Conservation (phyloP, 2,113 vertebrate species). For the Mugil cephalus region DNA sequence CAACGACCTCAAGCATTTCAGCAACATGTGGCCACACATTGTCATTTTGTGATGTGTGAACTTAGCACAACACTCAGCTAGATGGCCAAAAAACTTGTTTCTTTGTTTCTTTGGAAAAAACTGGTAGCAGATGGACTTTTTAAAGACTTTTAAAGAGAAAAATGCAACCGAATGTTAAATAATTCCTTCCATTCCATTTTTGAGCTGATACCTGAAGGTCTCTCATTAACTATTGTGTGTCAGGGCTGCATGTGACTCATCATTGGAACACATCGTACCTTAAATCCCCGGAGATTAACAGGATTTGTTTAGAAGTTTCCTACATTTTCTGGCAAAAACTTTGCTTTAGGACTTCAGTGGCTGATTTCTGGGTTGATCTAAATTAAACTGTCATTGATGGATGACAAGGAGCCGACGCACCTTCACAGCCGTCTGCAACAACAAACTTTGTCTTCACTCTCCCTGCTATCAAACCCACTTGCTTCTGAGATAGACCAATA, state of each 20-base stretch:
- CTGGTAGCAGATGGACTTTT: no score
- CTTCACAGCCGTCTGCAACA: constrained; percentile 22
- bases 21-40: no score
- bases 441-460: constrained; percentile 21
- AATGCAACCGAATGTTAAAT: no score
- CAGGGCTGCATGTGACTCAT: background rate
- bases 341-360: background rate
- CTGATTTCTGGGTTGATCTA: constrained; percentile 2
- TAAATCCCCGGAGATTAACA: background rate
- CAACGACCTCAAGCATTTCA: no score
- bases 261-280: background rate
- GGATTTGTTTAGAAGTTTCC: background rate
- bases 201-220: no score
- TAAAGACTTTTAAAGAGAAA: no score
- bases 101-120: no score
- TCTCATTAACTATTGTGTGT: no score
- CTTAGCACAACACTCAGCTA: no score
- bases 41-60: no score
- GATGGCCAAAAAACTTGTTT: no score
- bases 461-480: constrained; percentile 1
- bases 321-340: background rate
- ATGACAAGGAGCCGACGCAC: constrained; percentile 22
- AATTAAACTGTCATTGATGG: constrained; percentile 23
- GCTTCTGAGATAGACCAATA: constrained; percentile 60
- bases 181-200: no score